These are phyloP conservation scores for Mactromeris polynyma DNA, from an alignment of 2,888 invertebrate species.

Conservation along the genomic window DNA sequence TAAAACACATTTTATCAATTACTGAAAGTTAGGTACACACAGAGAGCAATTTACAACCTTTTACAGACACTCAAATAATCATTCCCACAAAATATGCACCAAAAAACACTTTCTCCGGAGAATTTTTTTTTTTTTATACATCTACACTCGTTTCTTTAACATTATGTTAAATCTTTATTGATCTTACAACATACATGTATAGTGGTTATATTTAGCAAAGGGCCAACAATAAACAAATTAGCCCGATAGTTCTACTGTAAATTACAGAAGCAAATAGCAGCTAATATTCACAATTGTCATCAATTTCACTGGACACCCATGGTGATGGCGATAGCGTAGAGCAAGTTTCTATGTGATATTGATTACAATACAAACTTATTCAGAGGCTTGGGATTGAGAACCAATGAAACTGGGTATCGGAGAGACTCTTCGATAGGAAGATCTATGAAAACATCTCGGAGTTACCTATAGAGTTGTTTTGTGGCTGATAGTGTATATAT, in stretches of 20 bases:
- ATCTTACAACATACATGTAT: too few relatives aligned
- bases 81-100: background rate
- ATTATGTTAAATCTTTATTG: too few relatives aligned
- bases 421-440: background rate
- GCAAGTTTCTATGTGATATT: slow-evolving; percentile 9
- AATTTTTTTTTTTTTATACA: background rate
- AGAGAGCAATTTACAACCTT: background rate
- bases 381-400: background rate
- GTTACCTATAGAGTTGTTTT: background rate
- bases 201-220: too few relatives aligned
- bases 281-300: slow-evolving; percentile 15
- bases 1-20: background rate
- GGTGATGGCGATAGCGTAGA: background rate
- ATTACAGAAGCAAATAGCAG: background rate
- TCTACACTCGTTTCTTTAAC: background rate
- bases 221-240: background rate
- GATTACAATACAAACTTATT: background rate
- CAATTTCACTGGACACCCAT: slow-evolving; percentile 14
- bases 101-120: background rate
- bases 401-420: slow-evolving; percentile 7
- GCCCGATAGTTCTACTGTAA: background rate
- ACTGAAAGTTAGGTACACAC: background rate
- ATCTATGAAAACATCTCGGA: background rate
- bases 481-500: background rate
- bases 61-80: background rate